Evolutionary conservation across 2,797 vertebrate species (phyloP).

Genomic region (Nannoperca obscura): DNA sequence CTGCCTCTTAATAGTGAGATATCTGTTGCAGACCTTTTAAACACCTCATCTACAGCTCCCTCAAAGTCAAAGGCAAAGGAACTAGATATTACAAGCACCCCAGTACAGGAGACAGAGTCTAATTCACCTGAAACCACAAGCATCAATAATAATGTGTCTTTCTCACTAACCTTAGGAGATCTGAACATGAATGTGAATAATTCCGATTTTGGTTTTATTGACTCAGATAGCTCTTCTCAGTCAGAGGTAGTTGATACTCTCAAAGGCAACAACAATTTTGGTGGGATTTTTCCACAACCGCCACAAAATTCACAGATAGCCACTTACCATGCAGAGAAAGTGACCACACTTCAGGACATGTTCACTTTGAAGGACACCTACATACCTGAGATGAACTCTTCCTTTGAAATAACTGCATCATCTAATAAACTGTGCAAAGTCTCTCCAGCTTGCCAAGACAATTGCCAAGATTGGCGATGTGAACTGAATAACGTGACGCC

Average conservation of each 20-base stretch:
- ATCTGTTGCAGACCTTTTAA: conserved; percentile 57
- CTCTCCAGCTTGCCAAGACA: conserved; percentile 64
- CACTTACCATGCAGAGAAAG: conserved; percentile 21
- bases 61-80: conserved; percentile 34
- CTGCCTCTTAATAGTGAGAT: conserved; percentile 55
- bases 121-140: conserved; percentile 39
- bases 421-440: conserved; percentile 63
- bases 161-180: conserved; percentile 72
- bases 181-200: conserved; percentile 81
- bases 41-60: conserved; percentile 27
- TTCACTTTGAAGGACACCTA: conserved; percentile 74
- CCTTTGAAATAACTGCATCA: conserved; percentile 60
- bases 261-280: conserved; percentile 44
- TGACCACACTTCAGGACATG: conserved; percentile 42
- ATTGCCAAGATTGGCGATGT: conserved; percentile 41
- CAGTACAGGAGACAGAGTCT: conserved; percentile 39
- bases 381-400: conserved; percentile 67
- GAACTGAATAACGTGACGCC: conserved; percentile 27
- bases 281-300: background rate
- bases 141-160: conserved; percentile 73
- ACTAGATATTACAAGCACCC: conserved; percentile 24
- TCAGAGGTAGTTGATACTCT: conserved; percentile 68
- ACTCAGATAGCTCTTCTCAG: conserved; percentile 80
- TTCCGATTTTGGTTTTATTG: conserved; percentile 82
- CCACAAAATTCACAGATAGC: conserved; percentile 37